Evolutionary conservation across 2,113 vertebrate species (phyloP).

Genomic region (Gracilinanus agilis): DNA sequence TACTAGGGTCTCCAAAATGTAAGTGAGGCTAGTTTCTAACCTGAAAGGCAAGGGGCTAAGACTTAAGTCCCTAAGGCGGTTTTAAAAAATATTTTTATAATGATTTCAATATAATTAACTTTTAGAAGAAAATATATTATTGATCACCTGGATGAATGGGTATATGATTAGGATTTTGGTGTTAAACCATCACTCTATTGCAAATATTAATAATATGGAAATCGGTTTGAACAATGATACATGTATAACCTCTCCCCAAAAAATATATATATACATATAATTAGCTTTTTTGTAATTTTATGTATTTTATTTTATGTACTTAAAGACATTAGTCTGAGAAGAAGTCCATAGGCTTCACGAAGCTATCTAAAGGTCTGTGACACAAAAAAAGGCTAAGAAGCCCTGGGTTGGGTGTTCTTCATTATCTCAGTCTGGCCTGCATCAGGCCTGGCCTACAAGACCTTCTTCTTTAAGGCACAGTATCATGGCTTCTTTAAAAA

Average conservation of each 20-base stretch:
- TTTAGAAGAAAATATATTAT: neutral
- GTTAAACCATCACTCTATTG: no score
- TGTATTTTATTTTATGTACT: neutral
- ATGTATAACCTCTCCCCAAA: no score
- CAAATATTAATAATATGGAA: no score
- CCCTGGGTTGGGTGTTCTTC: neutral
- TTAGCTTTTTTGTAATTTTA: neutral
- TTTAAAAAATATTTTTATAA: neutral
- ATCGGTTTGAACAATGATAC: no score
- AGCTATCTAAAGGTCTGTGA: neutral
- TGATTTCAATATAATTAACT: neutral
- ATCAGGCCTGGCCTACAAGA: neutral
- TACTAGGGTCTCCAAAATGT: neutral
- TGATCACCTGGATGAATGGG: no score
- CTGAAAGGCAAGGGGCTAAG: neutral
- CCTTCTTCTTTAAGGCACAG: neutral
- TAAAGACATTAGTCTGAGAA: no score
- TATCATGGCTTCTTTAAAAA: neutral
- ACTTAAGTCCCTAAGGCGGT: neutral
- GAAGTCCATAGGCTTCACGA: neutral
- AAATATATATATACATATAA: no score
- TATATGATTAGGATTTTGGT: no score
- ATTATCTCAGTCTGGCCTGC: neutral
- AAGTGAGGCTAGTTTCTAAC: neutral
- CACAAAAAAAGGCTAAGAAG: neutral